Percentiles rank a stretch among this genome's conserved stretches.
Evolutionary conservation across 2,113 vertebrate genomes (phyloP).

Genomic region (Cyanoramphus novaezelandiae): DNA sequence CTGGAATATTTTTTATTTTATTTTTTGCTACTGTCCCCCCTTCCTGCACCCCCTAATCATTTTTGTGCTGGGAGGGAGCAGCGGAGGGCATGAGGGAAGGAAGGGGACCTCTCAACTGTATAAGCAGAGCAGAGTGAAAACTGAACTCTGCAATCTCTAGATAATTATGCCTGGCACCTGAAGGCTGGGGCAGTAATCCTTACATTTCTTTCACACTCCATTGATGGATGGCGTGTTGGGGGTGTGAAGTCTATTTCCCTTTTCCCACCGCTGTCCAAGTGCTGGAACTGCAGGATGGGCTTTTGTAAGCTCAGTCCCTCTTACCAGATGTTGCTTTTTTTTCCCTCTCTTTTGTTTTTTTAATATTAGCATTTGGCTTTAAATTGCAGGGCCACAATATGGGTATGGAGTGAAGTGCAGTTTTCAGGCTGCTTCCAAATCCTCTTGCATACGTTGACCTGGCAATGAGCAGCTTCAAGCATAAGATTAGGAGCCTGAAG

Average conservation of each 20-base stretch:
- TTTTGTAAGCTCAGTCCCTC: not conserved
- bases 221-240: conserved; percentile 29
- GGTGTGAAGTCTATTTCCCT: not conserved
- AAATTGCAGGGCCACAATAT: not conserved
- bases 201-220: conserved; percentile 51
- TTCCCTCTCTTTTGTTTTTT: not conserved
- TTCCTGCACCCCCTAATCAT: not conserved
- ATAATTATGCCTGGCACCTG: conserved; percentile 20
- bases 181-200: conserved; percentile 12
- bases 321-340: not conserved
- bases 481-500: not conserved
- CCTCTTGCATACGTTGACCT: not conserved
- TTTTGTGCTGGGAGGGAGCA: not conserved
- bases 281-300: conserved; percentile 30
- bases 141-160: not conserved
- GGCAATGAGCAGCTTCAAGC: not conserved
- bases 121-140: conserved; percentile 11
- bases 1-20: not conserved
- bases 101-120: not conserved
- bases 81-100: not conserved
- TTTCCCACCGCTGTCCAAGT: conserved; percentile 47
- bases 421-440: not conserved
- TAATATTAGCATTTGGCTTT: not conserved
- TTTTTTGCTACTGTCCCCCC: not conserved
- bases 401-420: not conserved